A percentile compares a stretch with the other conserved stretches of the same genome.
Evolutionary conservation across 2,113 vertebrate genomes (phyloP).

Genomic region (Piaya cayana): DNA sequence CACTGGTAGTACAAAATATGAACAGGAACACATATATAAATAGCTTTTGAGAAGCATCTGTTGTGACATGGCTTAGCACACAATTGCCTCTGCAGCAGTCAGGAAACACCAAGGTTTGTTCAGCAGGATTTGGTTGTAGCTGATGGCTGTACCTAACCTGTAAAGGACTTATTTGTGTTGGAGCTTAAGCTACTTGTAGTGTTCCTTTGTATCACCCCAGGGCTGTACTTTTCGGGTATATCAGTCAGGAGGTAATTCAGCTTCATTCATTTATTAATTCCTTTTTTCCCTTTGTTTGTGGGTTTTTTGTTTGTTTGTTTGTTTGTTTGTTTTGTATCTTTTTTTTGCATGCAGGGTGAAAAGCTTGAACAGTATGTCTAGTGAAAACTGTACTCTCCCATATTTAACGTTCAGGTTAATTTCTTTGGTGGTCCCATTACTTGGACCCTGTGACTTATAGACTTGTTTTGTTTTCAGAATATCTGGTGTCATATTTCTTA

Average conservation of each 20-base stretch:
- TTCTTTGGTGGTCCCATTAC: slow-evolving; percentile 30
- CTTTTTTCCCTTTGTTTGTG: background rate
- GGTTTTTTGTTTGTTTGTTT: background rate
- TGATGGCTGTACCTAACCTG: rapidly evolving
- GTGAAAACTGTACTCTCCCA: background rate
- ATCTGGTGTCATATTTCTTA: background rate
- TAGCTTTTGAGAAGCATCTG: background rate
- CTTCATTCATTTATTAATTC: background rate
- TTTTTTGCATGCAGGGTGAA: background rate
- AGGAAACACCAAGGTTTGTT: background rate
- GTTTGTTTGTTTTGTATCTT: too few species aligned
- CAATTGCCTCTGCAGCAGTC: background rate
- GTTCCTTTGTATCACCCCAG: background rate
- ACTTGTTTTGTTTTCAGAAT: background rate
- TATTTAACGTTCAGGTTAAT: slow-evolving; percentile 17
- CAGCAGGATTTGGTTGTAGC: background rate
- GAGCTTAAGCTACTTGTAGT: background rate
- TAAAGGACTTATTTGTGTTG: background rate
- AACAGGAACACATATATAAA: background rate
- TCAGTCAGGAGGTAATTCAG: background rate
- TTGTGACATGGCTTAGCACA: background rate
- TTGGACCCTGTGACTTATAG: background rate
- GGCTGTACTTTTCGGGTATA: background rate
- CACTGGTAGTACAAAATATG: background rate
- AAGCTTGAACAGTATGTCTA: background rate